A percentile compares a stretch with the other conserved stretches of the same genome.
Conservation (phyloP, 2,113 vertebrate genomes). For the Sorex araneus region DNA sequence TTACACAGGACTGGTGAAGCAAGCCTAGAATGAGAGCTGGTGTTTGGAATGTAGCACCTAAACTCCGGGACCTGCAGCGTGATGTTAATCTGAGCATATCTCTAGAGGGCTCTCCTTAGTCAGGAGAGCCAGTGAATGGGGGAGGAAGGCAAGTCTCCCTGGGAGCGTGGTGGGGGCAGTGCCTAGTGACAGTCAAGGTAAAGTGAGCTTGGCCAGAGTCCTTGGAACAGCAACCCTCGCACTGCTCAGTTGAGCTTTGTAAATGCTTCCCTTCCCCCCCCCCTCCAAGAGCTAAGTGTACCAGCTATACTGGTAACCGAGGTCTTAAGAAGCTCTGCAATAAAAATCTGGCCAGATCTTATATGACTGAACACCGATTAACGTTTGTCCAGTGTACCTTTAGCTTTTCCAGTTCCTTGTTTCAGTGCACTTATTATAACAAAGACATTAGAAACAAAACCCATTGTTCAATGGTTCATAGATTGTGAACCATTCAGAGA, state of each 20-base stretch:
- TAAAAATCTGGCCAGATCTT: not conserved
- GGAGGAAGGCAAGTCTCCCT: not conserved
- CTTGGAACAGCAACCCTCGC: not conserved
- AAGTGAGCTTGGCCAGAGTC: not conserved
- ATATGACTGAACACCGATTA: not conserved
- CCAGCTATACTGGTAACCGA: not conserved
- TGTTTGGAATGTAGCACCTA: not conserved
- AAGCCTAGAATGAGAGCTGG: not conserved
- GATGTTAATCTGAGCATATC: not conserved
- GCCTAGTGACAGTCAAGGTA: not conserved
- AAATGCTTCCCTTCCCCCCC: not conserved
- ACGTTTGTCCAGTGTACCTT: not conserved
- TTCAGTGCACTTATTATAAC: not conserved
- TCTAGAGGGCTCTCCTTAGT: too few species aligned
- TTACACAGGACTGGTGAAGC: not conserved
- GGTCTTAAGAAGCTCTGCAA: not conserved
- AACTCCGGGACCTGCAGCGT: not conserved
- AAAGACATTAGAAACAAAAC: constrained; percentile 10
- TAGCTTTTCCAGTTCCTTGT: constrained; percentile 17
- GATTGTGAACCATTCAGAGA: not conserved
- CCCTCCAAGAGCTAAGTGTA: not conserved
- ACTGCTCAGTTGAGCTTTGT: not conserved
- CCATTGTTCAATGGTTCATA: constrained; percentile 6
- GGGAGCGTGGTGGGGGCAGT: not conserved
- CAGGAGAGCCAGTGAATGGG: not conserved